Percentiles rank a stretch among this genome's conserved stretches.
phyloP scores from a whole-genome alignment of 2,888 invertebrate species.

The Lycia hirtaria region DNA sequence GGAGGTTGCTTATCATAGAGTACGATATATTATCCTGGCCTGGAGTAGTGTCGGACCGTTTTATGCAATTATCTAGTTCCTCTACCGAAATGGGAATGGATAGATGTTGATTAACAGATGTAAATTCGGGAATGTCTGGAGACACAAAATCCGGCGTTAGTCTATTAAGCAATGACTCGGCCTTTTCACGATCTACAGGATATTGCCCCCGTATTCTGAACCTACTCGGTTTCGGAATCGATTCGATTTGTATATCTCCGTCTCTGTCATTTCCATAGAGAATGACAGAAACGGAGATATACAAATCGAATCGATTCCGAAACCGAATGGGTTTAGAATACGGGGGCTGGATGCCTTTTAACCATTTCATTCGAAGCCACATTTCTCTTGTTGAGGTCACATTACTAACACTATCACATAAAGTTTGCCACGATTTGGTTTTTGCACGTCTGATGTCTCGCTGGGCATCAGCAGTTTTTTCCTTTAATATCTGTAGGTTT shows the following conservation, averaged over 20 bases:
- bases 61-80: constrained; percentile 8
- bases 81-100: not conserved
- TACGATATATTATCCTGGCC: not conserved
- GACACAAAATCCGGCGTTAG: constrained; percentile 1
- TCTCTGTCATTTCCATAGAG: too few species aligned
- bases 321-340: too few species aligned
- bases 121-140: not conserved
- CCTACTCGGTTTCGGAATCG: too few species aligned
- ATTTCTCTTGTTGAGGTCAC: constrained; percentile 1
- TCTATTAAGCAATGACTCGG: not conserved
- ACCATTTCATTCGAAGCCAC: constrained; percentile 5
- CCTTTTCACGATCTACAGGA: not conserved
- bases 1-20: constrained; percentile 3
- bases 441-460: not conserved
- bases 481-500: constrained; percentile 2
- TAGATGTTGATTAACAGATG: not conserved
- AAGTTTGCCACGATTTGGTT: not conserved
- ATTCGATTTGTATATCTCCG: too few species aligned
- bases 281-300: too few species aligned
- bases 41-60: not conserved
- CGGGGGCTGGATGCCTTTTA: not conserved
- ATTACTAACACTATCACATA: not conserved
- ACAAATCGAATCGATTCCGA: too few species aligned
- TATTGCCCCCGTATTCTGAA: too few species aligned
- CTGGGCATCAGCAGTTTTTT: constrained; percentile 1